These are phyloP conservation scores for Eunapius fragilis DNA, from an alignment of 37 sponge, comb jelly and placozoan species.

Conservation along the genomic window DNA sequence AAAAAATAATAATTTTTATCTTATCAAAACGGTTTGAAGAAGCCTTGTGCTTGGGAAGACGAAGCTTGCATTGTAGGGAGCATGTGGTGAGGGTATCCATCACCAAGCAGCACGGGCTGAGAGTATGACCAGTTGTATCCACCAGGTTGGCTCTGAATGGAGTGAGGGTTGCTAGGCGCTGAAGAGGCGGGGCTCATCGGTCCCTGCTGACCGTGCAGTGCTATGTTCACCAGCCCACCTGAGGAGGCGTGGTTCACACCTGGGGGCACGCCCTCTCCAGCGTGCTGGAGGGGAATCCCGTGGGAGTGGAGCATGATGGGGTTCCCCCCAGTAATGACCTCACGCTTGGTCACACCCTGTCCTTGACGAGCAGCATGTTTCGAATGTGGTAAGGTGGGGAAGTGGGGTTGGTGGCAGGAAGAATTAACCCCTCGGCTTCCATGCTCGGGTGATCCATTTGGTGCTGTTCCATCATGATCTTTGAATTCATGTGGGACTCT, in stretches of 20 bases:
- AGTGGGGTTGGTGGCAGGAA: slow-evolving; percentile 35
- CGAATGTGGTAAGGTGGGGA: slow-evolving; percentile 51
- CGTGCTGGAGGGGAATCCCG: background rate
- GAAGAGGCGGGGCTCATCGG: slow-evolving; percentile 45
- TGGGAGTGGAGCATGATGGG: slow-evolving; percentile 2
- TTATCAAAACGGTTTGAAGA: slow-evolving; percentile 46
- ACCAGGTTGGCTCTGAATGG: slow-evolving; percentile 5
- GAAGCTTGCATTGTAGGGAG: slow-evolving; percentile 41
- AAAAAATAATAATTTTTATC: background rate
- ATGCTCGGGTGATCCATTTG: no score
- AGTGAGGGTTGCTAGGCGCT: slow-evolving; percentile 17
- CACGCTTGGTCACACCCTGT: slow-evolving; percentile 10
- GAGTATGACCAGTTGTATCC: slow-evolving; percentile 52
- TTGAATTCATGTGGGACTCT: background rate
- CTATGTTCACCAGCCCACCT: background rate
- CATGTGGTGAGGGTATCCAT: slow-evolving; percentile 12
- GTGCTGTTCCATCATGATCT: background rate
- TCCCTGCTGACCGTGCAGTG: background rate
- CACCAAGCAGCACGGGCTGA: slow-evolving; percentile 30
- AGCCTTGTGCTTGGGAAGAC: slow-evolving; percentile 43
- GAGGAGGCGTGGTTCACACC: background rate
- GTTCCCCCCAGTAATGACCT: slow-evolving; percentile 28
- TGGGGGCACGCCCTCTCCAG: background rate
- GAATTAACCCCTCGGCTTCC: background rate
- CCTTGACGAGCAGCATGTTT: slow-evolving; percentile 31